Evolutionary conservation across 1,140 invertebrate species (phyloP), one percentile per base, ranked within the genome.

Genomic region (Andricus grossulariae): DNA sequence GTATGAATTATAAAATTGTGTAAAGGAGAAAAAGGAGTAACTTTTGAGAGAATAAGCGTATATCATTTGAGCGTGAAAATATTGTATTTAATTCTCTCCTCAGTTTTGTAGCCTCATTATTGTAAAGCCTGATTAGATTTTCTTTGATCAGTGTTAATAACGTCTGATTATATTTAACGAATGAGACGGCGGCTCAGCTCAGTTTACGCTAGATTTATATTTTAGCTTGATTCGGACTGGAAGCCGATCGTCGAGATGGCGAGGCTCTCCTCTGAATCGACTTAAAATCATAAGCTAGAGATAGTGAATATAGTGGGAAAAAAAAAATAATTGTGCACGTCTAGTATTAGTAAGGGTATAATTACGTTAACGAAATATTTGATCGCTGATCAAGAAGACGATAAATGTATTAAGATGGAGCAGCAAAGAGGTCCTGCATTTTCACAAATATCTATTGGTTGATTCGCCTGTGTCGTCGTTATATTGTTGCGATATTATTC

Each of bases 341-440:
- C 77, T 88, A 89, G 87, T 88, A 88, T 88, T 88, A 88, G 82
- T 82, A 71, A 88, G 85, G 75, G 76, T 86, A 84, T 84, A 86
- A 83, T 83, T 83, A 84, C 79, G 76, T 79, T 81, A 81, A 81
- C 74, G 72, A 75, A 71, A 81, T 79, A 80, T 76, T 83, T 78
- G 77, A 79, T 83, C 78, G 75, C 83, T 78, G 80, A 80, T 87
- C 72, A 78, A 84, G 81, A 86, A 15, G 57, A 66, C 84, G 80
- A 77, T 80, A 60, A 75, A 72, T 77, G 73, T 80, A 79, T 55
- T 74, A 49, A 74, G 50, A 81, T 73, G 78, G 57, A 83, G 73
- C 52, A 79, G 74, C 73, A 66, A 78, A 81, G 83, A 85, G 86
- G 78, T 89, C 86, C 79, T 88, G 87, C 88, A 89, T 89, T 88